Evolutionary conservation across 1,140 invertebrate genomes (phyloP), one percentile per base, ranked within the genome.

Genomic region (Rhyzopertha dominica): DNA sequence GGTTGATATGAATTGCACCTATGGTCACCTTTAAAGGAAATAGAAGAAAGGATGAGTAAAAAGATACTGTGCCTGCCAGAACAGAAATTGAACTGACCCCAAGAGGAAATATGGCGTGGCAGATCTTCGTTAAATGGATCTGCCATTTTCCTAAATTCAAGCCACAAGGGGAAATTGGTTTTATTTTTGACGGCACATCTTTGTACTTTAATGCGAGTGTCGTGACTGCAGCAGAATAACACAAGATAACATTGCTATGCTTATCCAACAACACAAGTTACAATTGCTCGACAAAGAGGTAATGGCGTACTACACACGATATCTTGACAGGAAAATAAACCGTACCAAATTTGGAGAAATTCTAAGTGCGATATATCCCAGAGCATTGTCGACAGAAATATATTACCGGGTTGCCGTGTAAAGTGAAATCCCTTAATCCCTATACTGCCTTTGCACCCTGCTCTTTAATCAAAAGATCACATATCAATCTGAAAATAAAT

Each of bases 111-210:
- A 71, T 70, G 62, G 68, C 61, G 12, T 52, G 20, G 18, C 34
- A 48, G 32, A 25, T 60, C 29, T 68, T 68, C 49, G 38, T 55
- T 16, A 47, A 60, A 5, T 68, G 62, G 49, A 39, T 68, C 2
- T 24, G 63, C 1, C 62, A 69, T 49, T 54, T 69, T n/a, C 47
- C 37, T 0, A 37, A 59, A 23, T 58, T 59, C 36, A 69, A 62
- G 47, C 19, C 43, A 32, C 17, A 47, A 32, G 62, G 55, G 25
- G 52, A 50, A 49, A 51, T 37, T 40, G 32, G 69, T 9, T 29
- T 69, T 1, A 62, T 69, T 28, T 65, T 68, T 49, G 66, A 68
- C 58, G 62, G 65, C 0, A 65, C 61, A 5, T 32, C 49, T 2
- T 57, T 44, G 18, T 67, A 68, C 41, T 53, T 69, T 40, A 60